Percentiles rank a stretch among this genome's conserved stretches.
Conservation (phyloP, 1,140 invertebrate genomes). For the Cydia fagiglandana region DNA sequence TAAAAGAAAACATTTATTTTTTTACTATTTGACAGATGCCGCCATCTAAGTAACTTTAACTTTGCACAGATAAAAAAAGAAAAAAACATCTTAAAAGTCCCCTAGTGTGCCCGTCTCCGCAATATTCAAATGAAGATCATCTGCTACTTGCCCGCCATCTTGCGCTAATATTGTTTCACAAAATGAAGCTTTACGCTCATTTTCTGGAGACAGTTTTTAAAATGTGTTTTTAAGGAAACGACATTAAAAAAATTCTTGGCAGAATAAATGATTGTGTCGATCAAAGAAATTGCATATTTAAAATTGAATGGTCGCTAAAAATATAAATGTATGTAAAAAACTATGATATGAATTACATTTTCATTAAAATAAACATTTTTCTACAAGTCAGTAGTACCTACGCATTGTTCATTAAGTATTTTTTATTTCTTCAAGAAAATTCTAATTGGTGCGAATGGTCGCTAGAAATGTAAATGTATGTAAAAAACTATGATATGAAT, state of each 20-base stretch:
- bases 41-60: background rate
- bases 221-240: slow-evolving; percentile 41
- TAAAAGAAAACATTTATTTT: too few relatives aligned
- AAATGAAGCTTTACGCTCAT: slow-evolving; percentile 40
- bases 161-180: slow-evolving; percentile 32
- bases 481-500: too few relatives aligned
- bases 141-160: slow-evolving; percentile 56
- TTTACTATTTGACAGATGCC: background rate
- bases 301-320: background rate
- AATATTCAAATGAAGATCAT: slow-evolving; percentile 76
- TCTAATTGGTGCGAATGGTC: too few relatives aligned
- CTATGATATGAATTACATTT: too few relatives aligned
- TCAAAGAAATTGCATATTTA: background rate
- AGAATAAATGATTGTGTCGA: background rate
- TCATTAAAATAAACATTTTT: too few relatives aligned
- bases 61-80: background rate
- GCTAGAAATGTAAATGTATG: too few relatives aligned
- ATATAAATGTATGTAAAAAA: too few relatives aligned
- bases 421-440: too few relatives aligned
- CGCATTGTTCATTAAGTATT: too few relatives aligned
- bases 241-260: background rate
- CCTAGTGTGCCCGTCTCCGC: slow-evolving; percentile 50
- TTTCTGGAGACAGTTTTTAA: slow-evolving; percentile 49
- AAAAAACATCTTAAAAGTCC: slow-evolving; percentile 32
- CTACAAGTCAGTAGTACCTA: too few relatives aligned